phyloP scores from a whole-genome alignment of 1,140 invertebrate genomes.

The Psilanteris sp. region DNA sequence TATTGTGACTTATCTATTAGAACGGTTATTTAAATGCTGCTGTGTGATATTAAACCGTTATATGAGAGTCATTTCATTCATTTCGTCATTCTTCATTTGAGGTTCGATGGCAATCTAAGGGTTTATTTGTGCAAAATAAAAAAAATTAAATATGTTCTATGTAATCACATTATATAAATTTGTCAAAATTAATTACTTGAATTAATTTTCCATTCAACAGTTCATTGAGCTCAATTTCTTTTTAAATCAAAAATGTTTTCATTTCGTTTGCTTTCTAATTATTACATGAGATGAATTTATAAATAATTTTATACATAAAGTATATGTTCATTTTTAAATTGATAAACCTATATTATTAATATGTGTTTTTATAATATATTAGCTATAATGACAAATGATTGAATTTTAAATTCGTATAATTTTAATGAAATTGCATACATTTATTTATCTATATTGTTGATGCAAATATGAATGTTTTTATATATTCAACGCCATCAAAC shows the following conservation, averaged over 20 bases:
- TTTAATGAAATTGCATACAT: too few species aligned
- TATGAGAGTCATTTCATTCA: conserved; percentile 13
- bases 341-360: not conserved
- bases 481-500: too few species aligned
- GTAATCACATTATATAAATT: too few species aligned
- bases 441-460: too few species aligned
- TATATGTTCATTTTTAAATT: too few species aligned
- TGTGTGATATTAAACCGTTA: conserved; percentile 42
- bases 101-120: too few species aligned
- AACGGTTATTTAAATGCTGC: conserved; percentile 30
- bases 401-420: too few species aligned
- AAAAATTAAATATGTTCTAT: too few species aligned
- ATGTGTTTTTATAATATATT: not conserved
- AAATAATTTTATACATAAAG: not conserved
- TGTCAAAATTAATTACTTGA: conserved; percentile 3
- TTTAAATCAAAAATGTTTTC: not conserved
- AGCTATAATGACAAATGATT: too few species aligned
- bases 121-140: too few species aligned
- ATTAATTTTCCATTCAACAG: too few species aligned
- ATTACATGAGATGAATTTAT: not conserved
- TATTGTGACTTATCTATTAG: conserved; percentile 22
- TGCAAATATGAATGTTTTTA: too few species aligned
- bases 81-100: conserved; percentile 13
- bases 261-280: not conserved
- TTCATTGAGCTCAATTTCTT: not conserved